Percentiles rank a stretch among this genome's conserved stretches.
Conservation (phyloP, 2,113 vertebrate species). For the Labeo rohita region DNA sequence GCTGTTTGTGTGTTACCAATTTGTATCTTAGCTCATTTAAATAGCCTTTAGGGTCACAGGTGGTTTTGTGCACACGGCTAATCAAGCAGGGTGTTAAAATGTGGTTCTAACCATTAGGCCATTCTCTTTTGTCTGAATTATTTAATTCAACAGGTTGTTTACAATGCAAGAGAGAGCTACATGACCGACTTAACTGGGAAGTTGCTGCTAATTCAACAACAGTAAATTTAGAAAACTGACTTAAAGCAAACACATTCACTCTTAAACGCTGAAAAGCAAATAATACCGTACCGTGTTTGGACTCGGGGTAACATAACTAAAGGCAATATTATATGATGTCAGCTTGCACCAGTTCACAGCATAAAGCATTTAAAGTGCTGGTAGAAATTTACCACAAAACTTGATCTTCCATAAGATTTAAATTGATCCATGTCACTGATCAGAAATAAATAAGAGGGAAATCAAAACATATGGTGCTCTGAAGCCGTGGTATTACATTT, state of each 20-base stretch:
- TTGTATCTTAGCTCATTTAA: constrained; percentile 30
- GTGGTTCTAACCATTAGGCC: constrained; percentile 19
- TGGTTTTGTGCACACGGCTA: not conserved
- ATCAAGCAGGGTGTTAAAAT: constrained; percentile 18
- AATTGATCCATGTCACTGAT: no score
- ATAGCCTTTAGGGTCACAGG: constrained; percentile 16
- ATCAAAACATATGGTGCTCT: no score
- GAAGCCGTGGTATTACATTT: not conserved
- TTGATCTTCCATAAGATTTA: no score
- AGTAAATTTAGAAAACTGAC: not conserved
- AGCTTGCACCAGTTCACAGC: not conserved
- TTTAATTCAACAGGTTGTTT: not conserved
- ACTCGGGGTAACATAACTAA: not conserved
- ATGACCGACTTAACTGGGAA: not conserved
- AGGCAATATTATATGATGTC: not conserved
- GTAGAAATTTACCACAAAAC: no score
- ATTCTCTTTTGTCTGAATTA: not conserved
- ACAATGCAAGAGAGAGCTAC: not conserved
- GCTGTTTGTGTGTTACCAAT: constrained; percentile 13
- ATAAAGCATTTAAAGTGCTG: not conserved
- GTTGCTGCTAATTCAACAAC: not conserved
- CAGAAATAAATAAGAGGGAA: no score
- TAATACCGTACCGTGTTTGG: not conserved
- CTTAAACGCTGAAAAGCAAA: not conserved
- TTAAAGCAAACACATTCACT: not conserved